These are phyloP conservation scores for Zapornia atra DNA, from an alignment of 2,113 vertebrate genomes.

Conservation along the genomic window DNA sequence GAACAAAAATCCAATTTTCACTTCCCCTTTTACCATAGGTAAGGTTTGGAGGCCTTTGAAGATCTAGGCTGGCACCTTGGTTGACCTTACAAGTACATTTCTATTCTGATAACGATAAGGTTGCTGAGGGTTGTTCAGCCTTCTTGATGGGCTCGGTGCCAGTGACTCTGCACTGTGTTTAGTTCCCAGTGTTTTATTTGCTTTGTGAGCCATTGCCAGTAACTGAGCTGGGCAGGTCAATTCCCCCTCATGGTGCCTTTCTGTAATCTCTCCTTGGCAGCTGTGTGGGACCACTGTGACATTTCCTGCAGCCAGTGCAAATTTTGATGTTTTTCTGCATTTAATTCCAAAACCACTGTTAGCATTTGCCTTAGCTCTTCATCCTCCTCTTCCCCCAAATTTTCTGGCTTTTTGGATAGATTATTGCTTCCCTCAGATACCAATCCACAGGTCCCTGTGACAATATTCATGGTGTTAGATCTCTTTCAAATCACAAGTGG, in stretches of 20 bases:
- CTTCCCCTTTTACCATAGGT: background rate
- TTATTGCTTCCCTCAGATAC: background rate
- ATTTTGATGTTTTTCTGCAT: background rate
- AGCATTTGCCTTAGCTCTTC: background rate
- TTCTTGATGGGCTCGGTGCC: background rate
- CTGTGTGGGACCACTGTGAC: background rate
- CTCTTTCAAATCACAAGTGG: background rate
- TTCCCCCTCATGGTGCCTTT: background rate
- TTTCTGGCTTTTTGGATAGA: background rate
- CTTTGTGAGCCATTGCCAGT: background rate
- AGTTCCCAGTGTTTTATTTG: background rate
- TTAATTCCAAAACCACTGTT: background rate
- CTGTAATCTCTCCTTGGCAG: background rate
- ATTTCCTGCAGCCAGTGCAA: background rate
- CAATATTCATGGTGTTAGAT: background rate
- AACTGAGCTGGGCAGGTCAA: background rate
- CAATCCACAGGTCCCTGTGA: background rate
- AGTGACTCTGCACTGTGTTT: background rate
- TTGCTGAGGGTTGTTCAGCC: background rate
- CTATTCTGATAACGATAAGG: background rate
- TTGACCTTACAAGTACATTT: background rate
- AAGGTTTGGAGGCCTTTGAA: background rate
- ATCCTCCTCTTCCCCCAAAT: background rate
- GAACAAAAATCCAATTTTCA: background rate
- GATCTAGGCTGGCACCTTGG: background rate